A percentile compares a stretch with the other conserved stretches of the same genome.
Evolutionary conservation across 2,888 invertebrate genomes (phyloP).

Genomic region (Prosapia bicincta): DNA sequence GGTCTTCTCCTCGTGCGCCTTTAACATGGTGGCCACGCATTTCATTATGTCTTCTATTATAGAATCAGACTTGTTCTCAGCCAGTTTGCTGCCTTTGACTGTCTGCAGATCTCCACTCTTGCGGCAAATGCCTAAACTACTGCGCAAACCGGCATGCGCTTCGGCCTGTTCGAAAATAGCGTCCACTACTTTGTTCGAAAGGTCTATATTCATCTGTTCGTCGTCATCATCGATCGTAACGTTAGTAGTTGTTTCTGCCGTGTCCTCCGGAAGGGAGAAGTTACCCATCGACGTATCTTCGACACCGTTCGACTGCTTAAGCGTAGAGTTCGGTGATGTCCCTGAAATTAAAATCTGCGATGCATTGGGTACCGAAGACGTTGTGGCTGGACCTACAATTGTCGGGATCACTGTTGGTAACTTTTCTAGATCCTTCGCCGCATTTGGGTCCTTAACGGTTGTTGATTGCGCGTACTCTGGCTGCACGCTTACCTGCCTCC

Average conservation of each 20-base stretch:
- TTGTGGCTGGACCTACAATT: too few relatives aligned
- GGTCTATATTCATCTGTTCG: background rate
- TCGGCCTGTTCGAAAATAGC: background rate
- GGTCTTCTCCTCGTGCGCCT: background rate
- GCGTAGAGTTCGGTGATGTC: too few relatives aligned
- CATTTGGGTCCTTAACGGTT: too few relatives aligned
- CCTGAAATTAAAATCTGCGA: too few relatives aligned
- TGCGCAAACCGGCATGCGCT: background rate
- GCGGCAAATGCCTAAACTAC: background rate
- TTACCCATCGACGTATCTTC: too few relatives aligned
- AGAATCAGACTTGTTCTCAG: background rate
- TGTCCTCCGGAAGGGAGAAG: too few relatives aligned
- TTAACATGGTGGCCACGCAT: background rate
- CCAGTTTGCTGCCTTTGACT: background rate
- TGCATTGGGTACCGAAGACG: too few relatives aligned
- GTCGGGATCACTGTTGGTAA: too few relatives aligned
- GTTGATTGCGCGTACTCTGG: too few relatives aligned
- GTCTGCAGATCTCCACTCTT: background rate
- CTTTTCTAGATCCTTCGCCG: too few relatives aligned
- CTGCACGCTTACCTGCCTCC: too few relatives aligned
- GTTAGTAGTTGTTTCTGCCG: background rate
- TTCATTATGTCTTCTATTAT: background rate
- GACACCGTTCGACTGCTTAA: too few relatives aligned
- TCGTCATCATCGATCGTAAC: background rate
- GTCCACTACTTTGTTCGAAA: background rate